phyloP scores from a whole-genome alignment of 2,113 vertebrate species.

The Apodemus sylvaticus region DNA sequence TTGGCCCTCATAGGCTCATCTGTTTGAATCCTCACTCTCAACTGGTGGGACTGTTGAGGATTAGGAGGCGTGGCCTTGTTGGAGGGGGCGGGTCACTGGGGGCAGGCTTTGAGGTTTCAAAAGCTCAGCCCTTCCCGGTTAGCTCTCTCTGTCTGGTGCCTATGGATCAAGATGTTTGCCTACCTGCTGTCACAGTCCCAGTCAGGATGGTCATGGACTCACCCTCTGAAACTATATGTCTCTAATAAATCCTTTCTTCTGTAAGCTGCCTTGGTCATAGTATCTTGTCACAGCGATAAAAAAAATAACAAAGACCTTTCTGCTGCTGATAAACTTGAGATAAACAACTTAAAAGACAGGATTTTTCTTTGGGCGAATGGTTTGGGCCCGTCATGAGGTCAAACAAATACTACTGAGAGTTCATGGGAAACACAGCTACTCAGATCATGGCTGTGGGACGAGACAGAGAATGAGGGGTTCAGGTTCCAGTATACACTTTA shows the following conservation, averaged over 20 bases:
- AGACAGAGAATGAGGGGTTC: background rate
- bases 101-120: background rate
- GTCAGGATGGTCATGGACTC: background rate
- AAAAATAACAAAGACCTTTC: background rate
- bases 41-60: background rate
- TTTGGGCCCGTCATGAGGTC: background rate
- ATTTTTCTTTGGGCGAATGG: background rate
- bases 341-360: background rate
- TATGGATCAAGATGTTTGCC: background rate
- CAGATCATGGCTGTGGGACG: background rate
- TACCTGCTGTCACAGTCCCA: background rate
- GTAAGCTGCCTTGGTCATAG: background rate
- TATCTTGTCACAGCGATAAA: background rate
- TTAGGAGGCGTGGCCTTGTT: background rate
- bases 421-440: background rate
- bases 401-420: background rate
- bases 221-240: background rate
- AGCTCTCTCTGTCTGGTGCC: background rate
- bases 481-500: background rate
- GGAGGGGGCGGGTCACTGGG: background rate
- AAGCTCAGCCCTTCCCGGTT: background rate
- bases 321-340: background rate
- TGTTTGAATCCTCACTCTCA: background rate
- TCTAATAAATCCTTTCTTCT: background rate
- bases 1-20: too few relatives aligned